A percentile compares a stretch with the other conserved stretches of the same genome.
phyloP scores from a whole-genome alignment of 2,797 vertebrate genomes.

The Agapornis canus region DNA sequence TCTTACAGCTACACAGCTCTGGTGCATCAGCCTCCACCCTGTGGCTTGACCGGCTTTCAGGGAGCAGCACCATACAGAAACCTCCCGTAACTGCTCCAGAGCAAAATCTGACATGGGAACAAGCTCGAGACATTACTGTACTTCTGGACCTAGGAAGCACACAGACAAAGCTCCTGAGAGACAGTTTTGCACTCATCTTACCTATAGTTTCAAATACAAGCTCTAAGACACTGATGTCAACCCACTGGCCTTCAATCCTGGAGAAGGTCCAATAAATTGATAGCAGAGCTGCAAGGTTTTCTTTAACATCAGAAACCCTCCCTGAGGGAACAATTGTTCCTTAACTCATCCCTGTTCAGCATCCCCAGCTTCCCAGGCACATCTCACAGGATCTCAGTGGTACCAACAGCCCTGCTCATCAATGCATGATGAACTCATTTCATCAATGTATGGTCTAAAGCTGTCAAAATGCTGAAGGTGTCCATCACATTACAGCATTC shows the following conservation, averaged over 20 bases:
- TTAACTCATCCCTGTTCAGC: neutral
- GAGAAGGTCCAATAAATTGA: neutral
- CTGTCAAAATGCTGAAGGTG: neutral
- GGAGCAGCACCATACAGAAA: neutral
- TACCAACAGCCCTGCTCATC: neutral
- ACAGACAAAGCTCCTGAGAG: neutral
- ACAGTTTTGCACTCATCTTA: neutral
- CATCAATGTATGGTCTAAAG: neutral
- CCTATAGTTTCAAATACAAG: neutral
- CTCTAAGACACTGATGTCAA: neutral
- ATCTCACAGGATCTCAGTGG: neutral
- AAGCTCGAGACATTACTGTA: neutral
- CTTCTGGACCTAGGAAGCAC: neutral
- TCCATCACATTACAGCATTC: neutral
- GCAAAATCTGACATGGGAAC: neutral
- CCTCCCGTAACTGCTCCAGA: neutral
- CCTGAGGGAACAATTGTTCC: accelerated
- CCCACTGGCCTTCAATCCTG: neutral
- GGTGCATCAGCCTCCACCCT: accelerated
- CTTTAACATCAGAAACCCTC: neutral
- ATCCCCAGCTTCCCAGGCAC: neutral
- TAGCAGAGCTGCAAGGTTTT: neutral
- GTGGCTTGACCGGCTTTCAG: neutral
- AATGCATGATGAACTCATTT: neutral
- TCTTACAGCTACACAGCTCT: neutral